Base-by-base conservation (phyloP, 2,113 vertebrate genomes). In the Eretmochelys imbricata region DNA sequence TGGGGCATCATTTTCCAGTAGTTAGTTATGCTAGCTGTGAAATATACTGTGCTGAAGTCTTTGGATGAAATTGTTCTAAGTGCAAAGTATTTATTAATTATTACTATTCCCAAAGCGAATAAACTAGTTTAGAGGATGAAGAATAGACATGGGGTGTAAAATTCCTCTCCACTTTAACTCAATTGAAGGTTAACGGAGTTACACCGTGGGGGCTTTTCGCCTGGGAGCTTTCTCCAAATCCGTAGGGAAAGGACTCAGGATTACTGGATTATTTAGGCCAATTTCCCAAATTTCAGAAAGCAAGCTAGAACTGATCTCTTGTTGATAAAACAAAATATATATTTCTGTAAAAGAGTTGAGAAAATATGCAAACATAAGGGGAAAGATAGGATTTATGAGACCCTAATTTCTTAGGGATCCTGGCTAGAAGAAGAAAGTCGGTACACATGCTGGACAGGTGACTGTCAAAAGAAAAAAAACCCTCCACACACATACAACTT, bases 341-440 rank as follows among this genome's bases (percentile, higher is more conserved):
- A 83, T 87, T 87, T 76, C 54, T 78, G 75, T 95, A 92, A 10
- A 54, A 50, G 0, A 3, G 20, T 22, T 79, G 65, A 90, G 85
- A 80, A 94, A 94, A 81, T 85, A 84, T 9, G 48, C 59, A 93
- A 93, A 93, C 31, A 84, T 80, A 95, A 93, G 69, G 48, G 10
- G 92, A 94, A 96, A 89, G 16, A 27, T 31, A 25, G 20, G 6
- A 82, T 87, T 93, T 93, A 69, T 89, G 48, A 53, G 5, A 83
- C 93, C 59, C 82, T 62, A 3, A 6, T 93, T 76, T 94, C 51
- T 31, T 11, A 94, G 80, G 42, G 95, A 57, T 10, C 10, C n/a
- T 80, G 22, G 48, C 93, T 10, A 90, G 27, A 76, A 6, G 54
- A 87, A 85, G 38, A 93, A 65, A 75, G 79, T 84, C 29, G 65